Base-by-base conservation (phyloP, 2,113 vertebrate genomes). In the Motacilla tschutschensis region DNA sequence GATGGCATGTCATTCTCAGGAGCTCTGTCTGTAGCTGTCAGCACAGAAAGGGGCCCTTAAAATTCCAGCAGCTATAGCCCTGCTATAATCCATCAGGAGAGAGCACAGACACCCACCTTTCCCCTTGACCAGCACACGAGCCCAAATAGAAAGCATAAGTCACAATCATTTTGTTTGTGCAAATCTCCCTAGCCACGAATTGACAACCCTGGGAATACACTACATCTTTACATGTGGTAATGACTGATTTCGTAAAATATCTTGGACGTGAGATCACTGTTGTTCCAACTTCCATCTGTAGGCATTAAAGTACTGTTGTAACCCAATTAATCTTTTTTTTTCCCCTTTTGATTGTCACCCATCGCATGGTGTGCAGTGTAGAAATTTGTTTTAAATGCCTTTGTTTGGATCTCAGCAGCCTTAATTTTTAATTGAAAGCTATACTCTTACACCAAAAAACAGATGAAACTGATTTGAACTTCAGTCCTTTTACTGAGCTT, bases 101-200 rank as follows among this genome's bases (percentile, higher is more conserved):
- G 94, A 95, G 90, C 33, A 66, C 87, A 91, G 85, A 94, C 83
- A 84, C 38, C n/a, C 94, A 93, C 57, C 79, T 79, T 81, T 87
- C 90, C 28, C 20, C 74, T 87, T 93, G 95, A 88, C 91, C 92
- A 43, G 72, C 21, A 5, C 38, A 40, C 74, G 60, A 95, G 82
- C 78, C 92, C 73, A 92, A 91, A 93, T 33, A 59, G 87, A 80
- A 77, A 96, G 86, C 54, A 69, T 41, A 97, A 96, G 91, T 93
- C 92, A 95, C 59, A 95, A 70, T 87, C 70, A 60, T 57, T 94
- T 94, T 91, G 63, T 91, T 89, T 91, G 94, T 92, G 82, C 87
- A 95, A 83, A 95, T 94, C 50, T 92, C 86, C 46, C 58, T 83
- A 91, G 64, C 62, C 47, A 12, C 35, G 58, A 74, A 85, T 64